Conservation (phyloP, 2,888 invertebrate genomes). For the Lutraria lutraria region DNA sequence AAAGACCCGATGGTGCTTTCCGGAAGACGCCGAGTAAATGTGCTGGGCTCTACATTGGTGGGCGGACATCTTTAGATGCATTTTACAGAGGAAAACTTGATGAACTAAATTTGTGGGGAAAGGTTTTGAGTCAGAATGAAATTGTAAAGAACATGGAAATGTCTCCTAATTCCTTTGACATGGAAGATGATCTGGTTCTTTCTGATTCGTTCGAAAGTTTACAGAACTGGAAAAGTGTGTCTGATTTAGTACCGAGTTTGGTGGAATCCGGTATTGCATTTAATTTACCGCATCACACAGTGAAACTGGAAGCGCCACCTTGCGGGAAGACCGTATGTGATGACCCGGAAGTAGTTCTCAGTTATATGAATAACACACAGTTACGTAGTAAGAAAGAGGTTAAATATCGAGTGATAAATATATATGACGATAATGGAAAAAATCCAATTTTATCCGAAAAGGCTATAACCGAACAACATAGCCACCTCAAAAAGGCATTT, state of each 20-base stretch:
- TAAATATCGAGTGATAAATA: conserved; percentile 80
- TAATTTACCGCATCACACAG: conserved; percentile 61
- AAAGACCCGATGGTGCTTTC: conserved; percentile 76
- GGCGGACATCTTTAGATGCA: conserved; percentile 56
- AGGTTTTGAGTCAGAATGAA: conserved; percentile 73
- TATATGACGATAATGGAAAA: conserved; percentile 79
- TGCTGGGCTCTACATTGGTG: conserved; percentile 77
- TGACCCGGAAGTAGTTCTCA: conserved; percentile 79
- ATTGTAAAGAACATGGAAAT: conserved; percentile 67
- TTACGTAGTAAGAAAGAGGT: conserved; percentile 76
- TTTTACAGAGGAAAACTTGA: conserved; percentile 79
- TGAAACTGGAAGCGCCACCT: conserved; percentile 76
- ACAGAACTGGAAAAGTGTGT: conserved; percentile 67
- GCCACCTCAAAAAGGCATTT: conserved; percentile 78
- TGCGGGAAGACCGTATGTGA: conserved; percentile 85
- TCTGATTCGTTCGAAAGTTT: conserved; percentile 72
- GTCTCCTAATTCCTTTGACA: neutral
- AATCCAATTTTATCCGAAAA: conserved; percentile 77
- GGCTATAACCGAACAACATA: conserved; percentile 79
- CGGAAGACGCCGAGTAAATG: conserved; percentile 67
- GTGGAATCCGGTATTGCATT: conserved; percentile 68
- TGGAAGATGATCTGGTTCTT: conserved; percentile 49
- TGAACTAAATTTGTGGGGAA: conserved; percentile 75
- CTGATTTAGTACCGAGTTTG: conserved; percentile 54
- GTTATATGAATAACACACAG: conserved; percentile 73